phyloP scores from a whole-genome alignment of 2,888 invertebrate genomes.

The Seira sanloemensis region DNA sequence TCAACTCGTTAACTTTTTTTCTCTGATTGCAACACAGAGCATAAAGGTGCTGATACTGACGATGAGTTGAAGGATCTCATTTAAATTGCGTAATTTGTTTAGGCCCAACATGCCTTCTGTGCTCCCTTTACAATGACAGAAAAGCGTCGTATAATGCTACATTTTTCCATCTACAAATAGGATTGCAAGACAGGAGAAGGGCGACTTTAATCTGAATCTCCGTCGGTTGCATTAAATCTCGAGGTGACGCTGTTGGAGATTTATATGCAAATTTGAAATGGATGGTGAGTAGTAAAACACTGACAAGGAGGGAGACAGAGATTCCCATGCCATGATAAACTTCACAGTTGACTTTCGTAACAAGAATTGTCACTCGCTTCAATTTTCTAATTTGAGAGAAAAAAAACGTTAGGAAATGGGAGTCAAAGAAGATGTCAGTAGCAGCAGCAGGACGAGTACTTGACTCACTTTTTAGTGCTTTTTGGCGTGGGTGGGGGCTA shows the following conservation, averaged over 20 bases:
- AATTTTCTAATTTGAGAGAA: too few relatives aligned
- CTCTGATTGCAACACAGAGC: not conserved
- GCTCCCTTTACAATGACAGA: too few relatives aligned
- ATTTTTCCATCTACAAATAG: not conserved
- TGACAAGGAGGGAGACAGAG: too few relatives aligned
- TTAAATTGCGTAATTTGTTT: not conserved
- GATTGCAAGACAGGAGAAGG: not conserved
- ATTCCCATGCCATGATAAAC: not conserved
- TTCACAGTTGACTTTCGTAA: not conserved
- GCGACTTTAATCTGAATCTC: not conserved
- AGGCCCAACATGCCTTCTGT: too few relatives aligned
- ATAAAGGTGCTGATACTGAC: not conserved
- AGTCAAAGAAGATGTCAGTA: too few relatives aligned
- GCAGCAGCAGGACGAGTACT: too few relatives aligned
- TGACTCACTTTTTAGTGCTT: too few relatives aligned
- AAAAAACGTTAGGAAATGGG: too few relatives aligned
- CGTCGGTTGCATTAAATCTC: not conserved
- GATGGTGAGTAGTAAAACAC: not conserved
- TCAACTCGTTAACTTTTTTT: not conserved
- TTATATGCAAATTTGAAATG: not conserved
- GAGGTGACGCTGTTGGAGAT: not conserved
- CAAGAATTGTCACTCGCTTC: not conserved
- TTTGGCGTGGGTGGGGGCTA: not conserved
- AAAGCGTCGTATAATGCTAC: too few relatives aligned
- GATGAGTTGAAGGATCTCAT: not conserved